Evolutionary conservation across 2,888 invertebrate genomes (phyloP).

Genomic region (Microctonus aethiopoides): DNA sequence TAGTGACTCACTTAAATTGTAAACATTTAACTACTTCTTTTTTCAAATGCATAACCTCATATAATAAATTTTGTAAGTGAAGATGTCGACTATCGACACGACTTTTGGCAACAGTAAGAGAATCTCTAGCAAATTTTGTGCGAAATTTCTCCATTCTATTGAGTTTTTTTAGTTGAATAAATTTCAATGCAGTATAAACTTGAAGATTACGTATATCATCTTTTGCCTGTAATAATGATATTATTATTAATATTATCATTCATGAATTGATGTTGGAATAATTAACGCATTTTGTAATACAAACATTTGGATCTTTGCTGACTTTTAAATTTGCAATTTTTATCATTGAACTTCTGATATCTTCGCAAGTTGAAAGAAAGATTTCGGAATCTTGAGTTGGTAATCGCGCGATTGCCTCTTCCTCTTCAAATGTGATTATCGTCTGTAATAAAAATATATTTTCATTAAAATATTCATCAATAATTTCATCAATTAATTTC

Average conservation of each 20-base stretch:
- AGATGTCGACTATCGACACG: slow-evolving; percentile 91
- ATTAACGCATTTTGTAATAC: background rate
- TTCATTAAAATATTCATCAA: slow-evolving; percentile 1
- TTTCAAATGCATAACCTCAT: slow-evolving; percentile 92
- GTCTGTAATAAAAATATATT: slow-evolving; percentile 69
- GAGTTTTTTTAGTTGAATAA: slow-evolving; percentile 88
- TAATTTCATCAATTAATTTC: background rate
- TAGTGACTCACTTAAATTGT: slow-evolving; percentile 82
- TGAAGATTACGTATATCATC: slow-evolving; percentile 76
- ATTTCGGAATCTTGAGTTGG: slow-evolving; percentile 76
- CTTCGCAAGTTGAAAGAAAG: slow-evolving; percentile 77
- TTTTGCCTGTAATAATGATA: slow-evolving; percentile 68
- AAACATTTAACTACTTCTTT: slow-evolving; percentile 95
- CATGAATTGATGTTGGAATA: background rate
- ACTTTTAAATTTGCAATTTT: slow-evolving; percentile 78
- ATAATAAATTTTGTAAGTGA: slow-evolving; percentile 91
- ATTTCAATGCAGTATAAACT: slow-evolving; percentile 79
- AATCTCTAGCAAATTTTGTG: slow-evolving; percentile 84
- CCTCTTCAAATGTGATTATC: slow-evolving; percentile 79
- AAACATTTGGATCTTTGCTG: slow-evolving; percentile 70
- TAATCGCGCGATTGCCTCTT: slow-evolving; percentile 76
- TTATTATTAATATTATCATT: too few relatives aligned
- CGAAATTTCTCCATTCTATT: slow-evolving; percentile 92
- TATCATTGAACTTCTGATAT: slow-evolving; percentile 76
- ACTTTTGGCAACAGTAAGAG: slow-evolving; percentile 84